A percentile compares a stretch with the other conserved stretches of the same genome.
phyloP scores from a whole-genome alignment of 2,797 vertebrate species.

The Siniperca undulata region DNA sequence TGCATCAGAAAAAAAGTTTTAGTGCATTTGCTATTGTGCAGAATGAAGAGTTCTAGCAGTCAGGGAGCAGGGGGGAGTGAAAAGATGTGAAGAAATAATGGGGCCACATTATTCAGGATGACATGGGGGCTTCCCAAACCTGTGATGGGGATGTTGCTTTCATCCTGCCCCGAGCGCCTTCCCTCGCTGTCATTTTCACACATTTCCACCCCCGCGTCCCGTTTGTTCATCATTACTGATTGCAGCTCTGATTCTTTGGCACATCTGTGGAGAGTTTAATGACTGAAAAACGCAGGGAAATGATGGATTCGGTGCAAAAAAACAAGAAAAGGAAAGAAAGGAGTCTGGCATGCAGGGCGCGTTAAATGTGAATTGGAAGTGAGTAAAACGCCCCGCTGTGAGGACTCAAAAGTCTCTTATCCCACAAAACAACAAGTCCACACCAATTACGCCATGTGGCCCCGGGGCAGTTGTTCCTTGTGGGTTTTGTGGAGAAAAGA shows the following conservation, averaged over 20 bases:
- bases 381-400: constrained; percentile 76
- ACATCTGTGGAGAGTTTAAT: constrained; percentile 26
- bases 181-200: constrained; percentile 86
- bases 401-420: constrained; percentile 77
- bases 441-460: constrained; percentile 71
- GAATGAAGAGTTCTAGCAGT: constrained; percentile 93
- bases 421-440: constrained; percentile 74
- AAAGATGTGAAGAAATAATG: constrained; percentile 88
- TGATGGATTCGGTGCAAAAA: constrained; percentile 25
- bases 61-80: constrained; percentile 84
- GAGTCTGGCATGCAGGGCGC: constrained; percentile 38
- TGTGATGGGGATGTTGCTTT: constrained; percentile 90
- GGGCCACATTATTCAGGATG: constrained; percentile 89
- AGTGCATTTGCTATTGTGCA: constrained; percentile 93
- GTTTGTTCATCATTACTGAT: constrained; percentile 67
- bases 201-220: constrained; percentile 77
- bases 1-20: constrained; percentile 97
- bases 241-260: constrained; percentile 15
- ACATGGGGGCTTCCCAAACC: constrained; percentile 87
- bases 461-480: constrained; percentile 51
- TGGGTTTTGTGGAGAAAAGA: constrained; percentile 49
- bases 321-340: not conserved
- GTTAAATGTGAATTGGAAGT: constrained; percentile 60
- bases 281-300: constrained; percentile 81
- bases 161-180: constrained; percentile 86